A percentile compares a stretch with the other conserved stretches of the same genome.
Evolutionary conservation across 2,113 vertebrate species (phyloP).

Genomic region (Puma concolor): DNA sequence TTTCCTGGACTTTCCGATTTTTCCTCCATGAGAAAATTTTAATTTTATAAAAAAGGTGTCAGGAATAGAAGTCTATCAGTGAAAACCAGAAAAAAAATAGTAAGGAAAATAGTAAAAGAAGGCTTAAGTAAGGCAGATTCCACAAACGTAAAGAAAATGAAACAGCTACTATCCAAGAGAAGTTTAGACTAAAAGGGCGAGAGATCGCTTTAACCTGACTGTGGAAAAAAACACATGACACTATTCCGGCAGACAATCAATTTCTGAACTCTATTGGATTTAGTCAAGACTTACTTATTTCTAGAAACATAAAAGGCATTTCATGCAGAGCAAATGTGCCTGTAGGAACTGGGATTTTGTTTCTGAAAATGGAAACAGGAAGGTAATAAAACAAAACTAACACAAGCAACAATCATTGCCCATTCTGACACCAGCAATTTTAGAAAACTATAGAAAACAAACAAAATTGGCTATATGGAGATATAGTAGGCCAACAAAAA

Average conservation of each 20-base stretch:
- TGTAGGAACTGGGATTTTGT: conserved; percentile 17
- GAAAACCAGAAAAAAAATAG: background rate
- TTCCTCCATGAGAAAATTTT: background rate
- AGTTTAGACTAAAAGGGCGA: background rate
- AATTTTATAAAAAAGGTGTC: background rate
- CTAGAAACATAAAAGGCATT: conserved; percentile 4
- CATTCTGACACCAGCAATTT: background rate
- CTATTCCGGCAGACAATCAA: background rate
- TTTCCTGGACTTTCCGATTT: background rate
- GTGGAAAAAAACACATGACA: background rate
- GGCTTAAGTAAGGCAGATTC: background rate
- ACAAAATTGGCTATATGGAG: background rate
- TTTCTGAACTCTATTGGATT: background rate
- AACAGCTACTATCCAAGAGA: background rate
- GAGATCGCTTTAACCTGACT: too few species aligned
- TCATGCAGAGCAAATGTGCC: conserved; percentile 21
- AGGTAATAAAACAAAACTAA: conserved; percentile 9
- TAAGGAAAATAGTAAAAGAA: background rate
- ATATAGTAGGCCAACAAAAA: background rate
- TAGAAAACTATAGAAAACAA: background rate
- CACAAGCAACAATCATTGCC: background rate
- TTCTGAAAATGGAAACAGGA: conserved; percentile 14
- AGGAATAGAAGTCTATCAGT: background rate
- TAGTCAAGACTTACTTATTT: background rate
- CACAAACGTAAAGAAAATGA: background rate